Evolutionary conservation across 2,797 vertebrate species (phyloP).

Genomic region (Pseudochromis fuscus): DNA sequence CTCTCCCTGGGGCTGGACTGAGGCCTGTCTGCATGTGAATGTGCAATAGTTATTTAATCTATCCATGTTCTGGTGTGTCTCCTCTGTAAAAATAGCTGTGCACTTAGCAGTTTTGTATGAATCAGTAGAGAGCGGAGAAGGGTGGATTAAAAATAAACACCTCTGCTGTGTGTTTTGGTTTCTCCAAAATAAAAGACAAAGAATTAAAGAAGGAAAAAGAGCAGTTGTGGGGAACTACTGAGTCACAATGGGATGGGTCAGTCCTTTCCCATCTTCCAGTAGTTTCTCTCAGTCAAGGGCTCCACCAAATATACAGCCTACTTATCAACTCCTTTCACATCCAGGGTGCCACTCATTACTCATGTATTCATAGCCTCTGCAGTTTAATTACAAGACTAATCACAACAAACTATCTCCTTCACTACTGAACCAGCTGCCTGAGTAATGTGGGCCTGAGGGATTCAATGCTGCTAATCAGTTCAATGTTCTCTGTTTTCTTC

Average conservation of each 20-base stretch:
- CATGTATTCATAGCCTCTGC: constrained; percentile 80
- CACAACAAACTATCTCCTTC: constrained; percentile 82
- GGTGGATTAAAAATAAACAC: background rate
- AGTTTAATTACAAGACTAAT: constrained; percentile 83
- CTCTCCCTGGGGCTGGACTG: constrained; percentile 52
- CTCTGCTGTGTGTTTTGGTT: background rate
- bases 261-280: constrained; percentile 34
- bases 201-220: background rate
- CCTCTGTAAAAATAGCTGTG: constrained; percentile 35
- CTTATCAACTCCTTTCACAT: constrained; percentile 73
- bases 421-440: constrained; percentile 62
- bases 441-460: constrained; percentile 65
- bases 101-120: constrained; percentile 10
- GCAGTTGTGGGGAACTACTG: constrained; percentile 24
- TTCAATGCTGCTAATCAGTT: constrained; percentile 74
- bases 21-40: constrained; percentile 49
- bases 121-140: constrained; percentile 8
- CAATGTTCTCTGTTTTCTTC: constrained; percentile 46
- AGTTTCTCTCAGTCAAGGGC: constrained; percentile 35
- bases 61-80: constrained; percentile 22
- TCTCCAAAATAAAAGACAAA: constrained; percentile 13
- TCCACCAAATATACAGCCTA: constrained; percentile 65
- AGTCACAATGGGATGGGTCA: constrained; percentile 23
- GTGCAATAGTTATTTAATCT: constrained; percentile 58
- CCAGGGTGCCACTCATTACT: constrained; percentile 78